Evolutionary conservation across 2,888 invertebrate species (phyloP).

Genomic region (Dromius quadrimaculatus): DNA sequence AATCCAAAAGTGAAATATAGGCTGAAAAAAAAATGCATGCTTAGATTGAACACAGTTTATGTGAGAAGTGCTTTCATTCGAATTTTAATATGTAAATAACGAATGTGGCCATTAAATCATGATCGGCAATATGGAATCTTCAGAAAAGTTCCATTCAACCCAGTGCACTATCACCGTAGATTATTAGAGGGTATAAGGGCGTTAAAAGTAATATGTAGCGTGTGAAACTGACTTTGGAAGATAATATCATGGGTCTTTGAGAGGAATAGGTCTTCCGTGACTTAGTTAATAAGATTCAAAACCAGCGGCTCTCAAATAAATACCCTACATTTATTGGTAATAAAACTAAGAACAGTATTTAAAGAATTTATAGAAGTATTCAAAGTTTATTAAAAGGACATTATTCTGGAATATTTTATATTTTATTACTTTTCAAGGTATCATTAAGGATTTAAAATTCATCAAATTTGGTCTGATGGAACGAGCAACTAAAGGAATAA

Average conservation of each 20-base stretch:
- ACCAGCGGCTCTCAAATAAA: conserved; percentile 36
- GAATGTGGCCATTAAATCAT: conserved; percentile 37
- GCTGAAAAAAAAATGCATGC: no score
- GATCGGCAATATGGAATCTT: conserved; percentile 40
- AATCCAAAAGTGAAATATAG: no score
- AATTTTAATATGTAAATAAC: conserved; percentile 44
- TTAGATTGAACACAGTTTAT: no score
- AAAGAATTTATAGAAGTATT: conserved; percentile 28
- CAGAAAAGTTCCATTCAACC: conserved; percentile 31
- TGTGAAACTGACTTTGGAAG: conserved; percentile 49
- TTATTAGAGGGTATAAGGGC: conserved; percentile 14
- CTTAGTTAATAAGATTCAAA: conserved; percentile 46
- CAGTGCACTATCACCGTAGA: conserved; percentile 19
- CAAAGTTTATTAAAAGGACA: conserved; percentile 13
- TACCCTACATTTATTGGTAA: conserved; percentile 10
- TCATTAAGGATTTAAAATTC: no score
- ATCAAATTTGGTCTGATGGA: no score
- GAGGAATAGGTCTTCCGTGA: conserved; percentile 47
- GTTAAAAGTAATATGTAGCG: conserved; percentile 35
- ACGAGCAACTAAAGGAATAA: no score
- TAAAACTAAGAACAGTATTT: conserved; percentile 34
- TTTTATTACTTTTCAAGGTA: conserved; percentile 15
- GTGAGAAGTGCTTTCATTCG: conserved; percentile 29
- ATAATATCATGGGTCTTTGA: conserved; percentile 44
- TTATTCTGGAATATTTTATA: conserved; percentile 13